A percentile compares a stretch with the other conserved stretches of the same genome.
These are phyloP conservation scores for Diploptera punctata DNA, from an alignment of 2,888 invertebrate species.

Conservation along the genomic window DNA sequence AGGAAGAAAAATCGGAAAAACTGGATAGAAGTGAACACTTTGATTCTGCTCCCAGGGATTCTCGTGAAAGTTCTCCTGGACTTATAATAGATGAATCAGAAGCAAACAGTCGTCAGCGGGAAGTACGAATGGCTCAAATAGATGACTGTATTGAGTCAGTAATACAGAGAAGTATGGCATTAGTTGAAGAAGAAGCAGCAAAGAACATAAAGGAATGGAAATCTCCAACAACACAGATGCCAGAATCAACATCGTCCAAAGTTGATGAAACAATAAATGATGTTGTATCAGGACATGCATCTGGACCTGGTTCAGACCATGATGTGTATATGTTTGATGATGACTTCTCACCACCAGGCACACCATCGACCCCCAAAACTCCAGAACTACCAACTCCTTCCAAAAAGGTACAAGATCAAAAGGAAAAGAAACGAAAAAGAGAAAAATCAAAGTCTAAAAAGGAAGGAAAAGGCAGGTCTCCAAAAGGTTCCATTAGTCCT, in stretches of 20 bases:
- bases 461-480: conserved; percentile 41
- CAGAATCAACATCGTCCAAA: conserved; percentile 24
- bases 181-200: neutral
- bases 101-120: conserved; percentile 36
- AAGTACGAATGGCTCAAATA: conserved; percentile 45
- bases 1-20: conserved; percentile 72
- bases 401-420: conserved; percentile 50
- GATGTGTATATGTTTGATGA: conserved; percentile 49
- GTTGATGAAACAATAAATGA: conserved; percentile 33
- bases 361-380: conserved; percentile 63
- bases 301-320: conserved; percentile 54
- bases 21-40: conserved; percentile 47
- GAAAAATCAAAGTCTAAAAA: conserved; percentile 49
- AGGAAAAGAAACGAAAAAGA: conserved; percentile 65
- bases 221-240: conserved; percentile 19
- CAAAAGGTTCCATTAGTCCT: conserved; percentile 32
- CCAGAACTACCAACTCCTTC: conserved; percentile 64
- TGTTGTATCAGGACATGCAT: conserved; percentile 46
- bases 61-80: conserved; percentile 42
- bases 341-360: conserved; percentile 61
- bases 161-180: conserved; percentile 44
- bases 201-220: neutral
- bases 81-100: conserved; percentile 44
- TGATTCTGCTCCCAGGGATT: conserved; percentile 34
- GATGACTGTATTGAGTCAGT: conserved; percentile 48